Evolutionary conservation across 23 tunicate genomes (phyloP).

Genomic region (Oikopleura vanhoeffeni): DNA sequence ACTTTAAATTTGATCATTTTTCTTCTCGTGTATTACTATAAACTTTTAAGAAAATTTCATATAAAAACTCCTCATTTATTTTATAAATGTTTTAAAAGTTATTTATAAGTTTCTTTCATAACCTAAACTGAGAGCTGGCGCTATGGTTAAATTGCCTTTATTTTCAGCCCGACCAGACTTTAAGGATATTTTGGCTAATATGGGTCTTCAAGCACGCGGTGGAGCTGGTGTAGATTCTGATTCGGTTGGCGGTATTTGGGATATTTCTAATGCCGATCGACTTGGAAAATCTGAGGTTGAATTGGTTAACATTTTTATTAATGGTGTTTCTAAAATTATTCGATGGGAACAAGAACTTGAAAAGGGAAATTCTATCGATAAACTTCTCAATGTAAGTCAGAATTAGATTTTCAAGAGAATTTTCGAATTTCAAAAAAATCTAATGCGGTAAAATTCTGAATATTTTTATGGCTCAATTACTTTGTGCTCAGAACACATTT

Average conservation of each 20-base stretch:
- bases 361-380: background rate
- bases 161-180: conserved; percentile 23
- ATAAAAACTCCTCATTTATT: no score
- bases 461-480: no score
- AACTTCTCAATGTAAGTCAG: background rate
- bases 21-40: no score
- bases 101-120: no score
- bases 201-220: conserved; percentile 24
- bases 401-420: background rate
- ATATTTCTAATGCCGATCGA: conserved; percentile 29
- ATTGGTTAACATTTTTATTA: conserved; percentile 16
- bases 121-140: conserved; percentile 22
- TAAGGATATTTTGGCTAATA: conserved; percentile 12
- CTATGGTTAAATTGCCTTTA: conserved; percentile 20
- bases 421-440: no score
- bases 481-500: no score
- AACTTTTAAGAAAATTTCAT: no score
- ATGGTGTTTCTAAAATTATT: conserved; percentile 9
- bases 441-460: no score
- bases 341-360: background rate
- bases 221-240: conserved; percentile 27
- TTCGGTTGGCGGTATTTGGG: conserved; percentile 23
- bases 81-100: no score
- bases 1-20: no score
- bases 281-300: conserved; percentile 22